Percentiles rank a stretch among this genome's conserved stretches.
Conservation (phyloP, 2,888 invertebrate species). For the Diachrysia chrysitis region DNA sequence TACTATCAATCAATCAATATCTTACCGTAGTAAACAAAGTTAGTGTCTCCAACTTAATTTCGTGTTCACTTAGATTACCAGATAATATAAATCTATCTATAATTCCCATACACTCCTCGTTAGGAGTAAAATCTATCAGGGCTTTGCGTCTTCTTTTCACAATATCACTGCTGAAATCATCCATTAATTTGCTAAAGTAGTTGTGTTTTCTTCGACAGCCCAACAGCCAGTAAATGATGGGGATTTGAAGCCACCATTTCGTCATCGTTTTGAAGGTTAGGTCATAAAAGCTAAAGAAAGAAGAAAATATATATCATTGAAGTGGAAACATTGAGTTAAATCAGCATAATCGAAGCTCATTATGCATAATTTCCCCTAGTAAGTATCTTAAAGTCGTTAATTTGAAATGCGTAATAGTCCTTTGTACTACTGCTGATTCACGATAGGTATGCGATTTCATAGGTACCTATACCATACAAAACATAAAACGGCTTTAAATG, state of each 20-base stretch:
- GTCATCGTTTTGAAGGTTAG: slow-evolving; percentile 75
- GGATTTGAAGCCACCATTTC: slow-evolving; percentile 80
- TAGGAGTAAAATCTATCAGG: slow-evolving; percentile 40
- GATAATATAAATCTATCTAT: slow-evolving; percentile 76
- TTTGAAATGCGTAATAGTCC: too few species aligned
- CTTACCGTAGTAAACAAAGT: slow-evolving; percentile 79
- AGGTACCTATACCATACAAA: too few species aligned
- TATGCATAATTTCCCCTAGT: too few species aligned
- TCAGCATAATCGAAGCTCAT: too few species aligned
- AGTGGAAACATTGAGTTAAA: too few species aligned
- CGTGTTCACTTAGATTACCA: slow-evolving; percentile 68
- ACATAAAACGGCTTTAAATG: too few species aligned
- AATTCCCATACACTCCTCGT: slow-evolving; percentile 69
- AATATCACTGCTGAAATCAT: slow-evolving; percentile 70
- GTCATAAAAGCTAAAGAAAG: slow-evolving; percentile 68
- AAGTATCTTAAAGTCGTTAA: too few species aligned
- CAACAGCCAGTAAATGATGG: slow-evolving; percentile 70
- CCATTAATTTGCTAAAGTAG: slow-evolving; percentile 57
- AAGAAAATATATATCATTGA: background rate
- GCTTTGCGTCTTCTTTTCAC: slow-evolving; percentile 65
- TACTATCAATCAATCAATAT: slow-evolving; percentile 23
- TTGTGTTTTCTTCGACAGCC: slow-evolving; percentile 65
- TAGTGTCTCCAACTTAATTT: slow-evolving; percentile 72
- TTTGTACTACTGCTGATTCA: too few species aligned
- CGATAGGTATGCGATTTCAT: too few species aligned